Percentiles rank a stretch among this genome's conserved stretches.
These are phyloP conservation scores for Silurus meridionalis DNA, from an alignment of 2,113 vertebrate genomes.

Conservation along the genomic window DNA sequence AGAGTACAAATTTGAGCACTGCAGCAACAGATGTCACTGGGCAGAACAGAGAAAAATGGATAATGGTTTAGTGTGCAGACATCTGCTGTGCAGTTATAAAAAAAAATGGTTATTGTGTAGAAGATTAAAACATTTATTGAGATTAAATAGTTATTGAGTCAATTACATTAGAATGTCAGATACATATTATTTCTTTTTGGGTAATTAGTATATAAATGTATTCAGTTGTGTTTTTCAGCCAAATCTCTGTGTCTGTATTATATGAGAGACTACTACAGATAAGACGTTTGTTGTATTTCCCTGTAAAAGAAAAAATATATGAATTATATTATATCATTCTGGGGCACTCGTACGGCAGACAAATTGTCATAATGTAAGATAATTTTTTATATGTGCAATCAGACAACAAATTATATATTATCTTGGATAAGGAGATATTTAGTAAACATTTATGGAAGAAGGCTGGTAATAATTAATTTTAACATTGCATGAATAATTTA, in stretches of 20 bases:
- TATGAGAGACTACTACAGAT: neutral
- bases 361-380: neutral
- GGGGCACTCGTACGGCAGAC: neutral
- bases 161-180: neutral
- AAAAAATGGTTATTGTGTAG: constrained; percentile 5
- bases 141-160: neutral
- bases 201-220: neutral
- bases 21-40: constrained; percentile 48
- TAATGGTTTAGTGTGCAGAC: constrained; percentile 11
- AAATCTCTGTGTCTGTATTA: neutral
- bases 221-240: neutral
- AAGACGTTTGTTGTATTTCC: neutral
- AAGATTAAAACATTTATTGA: neutral
- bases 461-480: neutral
- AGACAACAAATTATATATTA: neutral
- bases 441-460: neutral
- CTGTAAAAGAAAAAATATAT: neutral
- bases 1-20: constrained; percentile 52
- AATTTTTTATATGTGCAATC: neutral
- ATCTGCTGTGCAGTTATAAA: neutral
- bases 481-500: too few species aligned
- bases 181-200: neutral
- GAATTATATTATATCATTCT: neutral
- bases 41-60: constrained; percentile 14
- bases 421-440: neutral